A percentile compares a stretch with the other conserved stretches of the same genome.
These are phyloP conservation scores for Xyliphius kryptos DNA, from an alignment of 2,113 vertebrate genomes.

Conservation along the genomic window DNA sequence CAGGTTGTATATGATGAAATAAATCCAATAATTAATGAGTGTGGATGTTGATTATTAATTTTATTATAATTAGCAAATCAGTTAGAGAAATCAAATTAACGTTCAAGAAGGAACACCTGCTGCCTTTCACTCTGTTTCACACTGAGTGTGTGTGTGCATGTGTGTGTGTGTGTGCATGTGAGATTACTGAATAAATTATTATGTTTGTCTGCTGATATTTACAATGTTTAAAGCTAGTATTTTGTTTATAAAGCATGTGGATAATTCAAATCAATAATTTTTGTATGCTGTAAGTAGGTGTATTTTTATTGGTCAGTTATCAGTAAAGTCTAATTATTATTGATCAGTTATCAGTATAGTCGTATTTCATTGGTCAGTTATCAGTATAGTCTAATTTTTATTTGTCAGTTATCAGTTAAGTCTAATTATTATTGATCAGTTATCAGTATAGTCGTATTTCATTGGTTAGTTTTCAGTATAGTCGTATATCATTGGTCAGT, in stretches of 20 bases:
- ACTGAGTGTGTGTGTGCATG: slow-evolving; percentile 32
- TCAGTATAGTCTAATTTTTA: too few species aligned
- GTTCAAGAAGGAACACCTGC: slow-evolving; percentile 73
- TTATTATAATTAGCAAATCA: slow-evolving; percentile 75
- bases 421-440: too few species aligned
- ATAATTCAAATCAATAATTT: background rate
- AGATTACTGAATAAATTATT: slow-evolving; percentile 58
- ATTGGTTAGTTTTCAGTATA: too few species aligned
- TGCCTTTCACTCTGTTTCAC: slow-evolving; percentile 57
- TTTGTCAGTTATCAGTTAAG: too few species aligned
- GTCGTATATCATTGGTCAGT: too few species aligned
- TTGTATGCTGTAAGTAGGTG: too few species aligned
- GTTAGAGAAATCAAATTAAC: slow-evolving; percentile 76
- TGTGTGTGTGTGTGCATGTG: slow-evolving; percentile 35
- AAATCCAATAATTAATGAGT: slow-evolving; percentile 68
- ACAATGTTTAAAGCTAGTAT: background rate
- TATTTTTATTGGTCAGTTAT: too few species aligned
- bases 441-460: too few species aligned
- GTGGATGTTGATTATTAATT: slow-evolving; percentile 74
- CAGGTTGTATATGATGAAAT: slow-evolving; percentile 67
- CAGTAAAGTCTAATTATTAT: too few species aligned
- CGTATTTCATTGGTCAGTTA: too few species aligned
- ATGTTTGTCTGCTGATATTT: slow-evolving; percentile 42
- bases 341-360: too few species aligned
- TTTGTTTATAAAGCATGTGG: background rate